Conservation (phyloP, 2,888 invertebrate genomes). For the Branchinecta sandiegonensis region DNA sequence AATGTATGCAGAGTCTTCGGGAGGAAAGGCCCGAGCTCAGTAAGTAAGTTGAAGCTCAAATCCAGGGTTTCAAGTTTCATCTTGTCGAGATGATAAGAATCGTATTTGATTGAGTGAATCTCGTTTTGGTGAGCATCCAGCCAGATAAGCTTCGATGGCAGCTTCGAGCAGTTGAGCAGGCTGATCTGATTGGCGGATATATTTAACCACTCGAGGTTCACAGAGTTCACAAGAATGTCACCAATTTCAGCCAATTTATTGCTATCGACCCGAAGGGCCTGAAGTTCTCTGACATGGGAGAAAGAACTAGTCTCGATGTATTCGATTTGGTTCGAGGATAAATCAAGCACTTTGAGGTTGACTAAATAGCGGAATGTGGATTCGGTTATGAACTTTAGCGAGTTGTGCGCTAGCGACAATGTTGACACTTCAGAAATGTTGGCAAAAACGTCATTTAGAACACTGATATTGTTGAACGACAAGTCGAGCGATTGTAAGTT, state of each 20-base stretch:
- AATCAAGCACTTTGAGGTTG: slow-evolving; percentile 66
- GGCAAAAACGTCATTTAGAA: slow-evolving; percentile 58
- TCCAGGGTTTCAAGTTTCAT: slow-evolving; percentile 63
- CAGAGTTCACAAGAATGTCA: slow-evolving; percentile 54
- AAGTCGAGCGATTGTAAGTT: slow-evolving; percentile 73
- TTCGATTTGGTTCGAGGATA: slow-evolving; percentile 68
- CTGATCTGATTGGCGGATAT: slow-evolving; percentile 69
- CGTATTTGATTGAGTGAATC: slow-evolving; percentile 66
- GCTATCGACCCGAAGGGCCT: slow-evolving; percentile 71
- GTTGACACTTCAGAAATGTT: slow-evolving; percentile 47
- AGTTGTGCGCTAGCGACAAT: slow-evolving; percentile 59
- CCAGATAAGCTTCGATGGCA: slow-evolving; percentile 69
- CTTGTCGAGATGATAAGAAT: slow-evolving; percentile 65
- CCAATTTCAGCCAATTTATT: slow-evolving; percentile 38
- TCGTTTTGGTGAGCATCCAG: slow-evolving; percentile 69
- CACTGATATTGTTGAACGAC: slow-evolving; percentile 73
- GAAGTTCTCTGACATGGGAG: slow-evolving; percentile 58
- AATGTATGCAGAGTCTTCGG: slow-evolving; percentile 66
- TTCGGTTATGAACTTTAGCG: slow-evolving; percentile 62
- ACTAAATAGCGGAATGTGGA: slow-evolving; percentile 63
- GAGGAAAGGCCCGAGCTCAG: slow-evolving; percentile 53
- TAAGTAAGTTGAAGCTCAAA: slow-evolving; percentile 62
- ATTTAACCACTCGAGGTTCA: slow-evolving; percentile 68
- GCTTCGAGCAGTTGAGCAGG: slow-evolving; percentile 69
- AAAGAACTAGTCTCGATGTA: slow-evolving; percentile 66